Evolutionary conservation across 2,113 vertebrate genomes (phyloP).

Genomic region (Dromaius novaehollandiae): DNA sequence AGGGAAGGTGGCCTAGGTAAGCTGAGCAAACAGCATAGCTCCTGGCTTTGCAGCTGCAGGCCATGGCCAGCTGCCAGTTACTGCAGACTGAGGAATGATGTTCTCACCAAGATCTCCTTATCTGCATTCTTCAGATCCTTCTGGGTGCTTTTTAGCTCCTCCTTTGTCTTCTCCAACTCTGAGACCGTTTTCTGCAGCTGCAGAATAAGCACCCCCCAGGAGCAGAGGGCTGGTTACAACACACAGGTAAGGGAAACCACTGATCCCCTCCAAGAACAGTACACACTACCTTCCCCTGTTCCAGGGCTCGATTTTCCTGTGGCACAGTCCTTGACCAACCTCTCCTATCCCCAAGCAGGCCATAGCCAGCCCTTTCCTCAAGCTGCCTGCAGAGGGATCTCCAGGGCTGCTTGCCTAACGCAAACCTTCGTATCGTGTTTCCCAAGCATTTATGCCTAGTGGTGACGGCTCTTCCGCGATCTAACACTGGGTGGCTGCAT

Average conservation of each 20-base stretch:
- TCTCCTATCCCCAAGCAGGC: not conserved
- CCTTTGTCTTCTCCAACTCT: constrained; percentile 80
- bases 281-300: not conserved
- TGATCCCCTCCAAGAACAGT: not conserved
- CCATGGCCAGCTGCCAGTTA: not conserved
- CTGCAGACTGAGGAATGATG: not conserved
- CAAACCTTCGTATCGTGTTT: not conserved
- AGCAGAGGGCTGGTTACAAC: not conserved
- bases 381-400: constrained; percentile 65
- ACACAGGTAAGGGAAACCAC: not conserved
- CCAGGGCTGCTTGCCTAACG: constrained; percentile 8
- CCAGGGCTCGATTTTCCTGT: not conserved
- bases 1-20: not conserved
- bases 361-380: not conserved
- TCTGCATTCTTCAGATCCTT: constrained; percentile 89
- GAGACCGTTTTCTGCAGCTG: constrained; percentile 83
- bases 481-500: constrained; percentile 10
- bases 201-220: not conserved
- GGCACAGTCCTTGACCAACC: not conserved
- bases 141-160: constrained; percentile 87
- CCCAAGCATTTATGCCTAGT: not conserved
- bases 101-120: constrained; percentile 88
- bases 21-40: not conserved
- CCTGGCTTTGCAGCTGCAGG: constrained; percentile 21
- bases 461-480: not conserved